Base-by-base conservation (phyloP, 2,888 invertebrate genomes). In the Philaethria dido region DNA sequence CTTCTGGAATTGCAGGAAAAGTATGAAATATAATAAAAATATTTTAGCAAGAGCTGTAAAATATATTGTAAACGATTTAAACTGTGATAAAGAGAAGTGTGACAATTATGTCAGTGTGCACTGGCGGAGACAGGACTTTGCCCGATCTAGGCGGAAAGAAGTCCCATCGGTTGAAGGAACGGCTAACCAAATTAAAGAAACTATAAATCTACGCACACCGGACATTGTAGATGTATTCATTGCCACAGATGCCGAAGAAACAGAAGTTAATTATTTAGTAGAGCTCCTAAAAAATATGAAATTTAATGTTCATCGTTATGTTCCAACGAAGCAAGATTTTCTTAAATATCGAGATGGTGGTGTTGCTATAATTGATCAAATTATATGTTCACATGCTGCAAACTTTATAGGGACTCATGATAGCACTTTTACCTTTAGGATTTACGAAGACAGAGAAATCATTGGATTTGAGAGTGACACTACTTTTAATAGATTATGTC, bases 381-480 rank as follows among this genome's bases (percentile, higher is more conserved):
- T 99, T 78, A 97, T 99, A 74, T 98, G 98, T 87, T 96, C 99
- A 0, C 95, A 96, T 86, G 96, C 98, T 0, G 94, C 95, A 73
- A 95, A 95, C 82, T 99, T 99, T 80, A 94, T 98, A 45, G 99
- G 99, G 11, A 98, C 98, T 0, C 95, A 96, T 82, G 98, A 98
- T 76, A 99, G 99, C 69, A 99, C 99, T 0, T 99, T 99, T 86
- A 96, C 99, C 0, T 99, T 97, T 84, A 94, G 99, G 66, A 99
- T 99, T 74, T 98, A 99, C 88, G 99, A 99, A 84, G 99, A 99
- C 82, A 93, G 99, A 29, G 99, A 99, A 89, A 98, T 99, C 69
- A 84, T 99, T 50, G 98, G 98, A 0, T 98, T 98, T 85, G 93
- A 94, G 6, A 92, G 94, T 48, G 89, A 94, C 29, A 95, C 95